phyloP scores from a whole-genome alignment of 2,888 invertebrate genomes.

The Calephelis perditalis region DNA sequence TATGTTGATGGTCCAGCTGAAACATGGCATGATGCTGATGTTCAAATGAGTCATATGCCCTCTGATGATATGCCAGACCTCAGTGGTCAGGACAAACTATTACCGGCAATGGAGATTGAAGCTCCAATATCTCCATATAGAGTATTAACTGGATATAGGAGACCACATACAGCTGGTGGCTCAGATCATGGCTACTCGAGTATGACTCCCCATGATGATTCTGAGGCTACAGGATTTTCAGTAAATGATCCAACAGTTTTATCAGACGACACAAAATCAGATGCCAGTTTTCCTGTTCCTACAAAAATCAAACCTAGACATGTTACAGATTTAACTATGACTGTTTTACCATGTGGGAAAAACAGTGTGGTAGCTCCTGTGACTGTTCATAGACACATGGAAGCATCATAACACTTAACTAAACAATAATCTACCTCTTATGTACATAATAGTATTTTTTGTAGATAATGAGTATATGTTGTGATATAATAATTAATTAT shows the following conservation, averaged over 20 bases:
- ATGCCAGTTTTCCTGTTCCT: constrained; percentile 12
- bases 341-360: constrained; percentile 73
- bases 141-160: constrained; percentile 87
- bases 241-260: constrained; percentile 80
- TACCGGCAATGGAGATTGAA: constrained; percentile 78
- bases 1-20: constrained; percentile 72
- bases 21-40: constrained; percentile 74
- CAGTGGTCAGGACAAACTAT: constrained; percentile 82
- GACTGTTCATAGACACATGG: constrained; percentile 93
- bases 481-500: constrained; percentile 34
- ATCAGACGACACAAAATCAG: constrained; percentile 70
- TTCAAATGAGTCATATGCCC: constrained; percentile 86
- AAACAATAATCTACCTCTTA: constrained; percentile 49
- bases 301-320: constrained; percentile 12
- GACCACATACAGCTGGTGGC: constrained; percentile 85
- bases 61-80: constrained; percentile 82
- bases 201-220: constrained; percentile 95
- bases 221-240: constrained; percentile 88
- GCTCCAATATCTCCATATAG: constrained; percentile 92
- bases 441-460: constrained; percentile 29
- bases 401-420: constrained; percentile 78
- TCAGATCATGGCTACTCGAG: constrained; percentile 98
- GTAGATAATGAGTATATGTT: constrained; percentile 22
- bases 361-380: constrained; percentile 88
- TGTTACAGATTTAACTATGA: constrained; percentile 53